phyloP scores from a whole-genome alignment of 2,113 vertebrate genomes.

The Dasyurus viverrinus region DNA sequence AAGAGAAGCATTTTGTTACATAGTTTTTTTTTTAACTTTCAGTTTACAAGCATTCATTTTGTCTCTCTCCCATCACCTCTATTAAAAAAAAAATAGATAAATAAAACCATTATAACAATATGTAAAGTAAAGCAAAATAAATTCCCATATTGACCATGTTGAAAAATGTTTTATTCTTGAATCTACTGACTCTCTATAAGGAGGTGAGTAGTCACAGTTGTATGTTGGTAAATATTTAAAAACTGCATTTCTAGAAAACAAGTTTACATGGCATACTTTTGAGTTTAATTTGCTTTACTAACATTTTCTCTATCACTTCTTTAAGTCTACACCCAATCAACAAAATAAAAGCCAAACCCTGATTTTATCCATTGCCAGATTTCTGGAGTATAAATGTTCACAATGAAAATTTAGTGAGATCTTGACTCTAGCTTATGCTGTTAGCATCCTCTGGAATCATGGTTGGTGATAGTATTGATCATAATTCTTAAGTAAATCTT shows the following conservation, averaged over 20 bases:
- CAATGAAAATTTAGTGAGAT: not conserved
- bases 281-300: not conserved
- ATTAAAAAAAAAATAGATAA: not conserved
- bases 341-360: not conserved
- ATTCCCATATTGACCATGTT: not conserved
- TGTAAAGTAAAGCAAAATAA: not conserved
- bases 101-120: not conserved
- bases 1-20: not conserved
- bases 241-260: not conserved
- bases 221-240: not conserved
- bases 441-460: not conserved
- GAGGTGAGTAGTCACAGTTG: not conserved
- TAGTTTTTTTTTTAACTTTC: not conserved
- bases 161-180: not conserved
- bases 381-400: not conserved
- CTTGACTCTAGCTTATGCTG: not conserved
- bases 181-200: not conserved
- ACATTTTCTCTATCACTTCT: not conserved
- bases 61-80: not conserved
- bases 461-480: not conserved
- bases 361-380: not conserved
- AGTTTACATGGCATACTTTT: not conserved
- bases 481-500: not conserved
- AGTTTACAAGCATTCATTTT: not conserved
- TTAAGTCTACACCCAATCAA: not conserved